Base-by-base conservation (phyloP, 2,888 invertebrate species). In the Drosophila dives region DNA sequence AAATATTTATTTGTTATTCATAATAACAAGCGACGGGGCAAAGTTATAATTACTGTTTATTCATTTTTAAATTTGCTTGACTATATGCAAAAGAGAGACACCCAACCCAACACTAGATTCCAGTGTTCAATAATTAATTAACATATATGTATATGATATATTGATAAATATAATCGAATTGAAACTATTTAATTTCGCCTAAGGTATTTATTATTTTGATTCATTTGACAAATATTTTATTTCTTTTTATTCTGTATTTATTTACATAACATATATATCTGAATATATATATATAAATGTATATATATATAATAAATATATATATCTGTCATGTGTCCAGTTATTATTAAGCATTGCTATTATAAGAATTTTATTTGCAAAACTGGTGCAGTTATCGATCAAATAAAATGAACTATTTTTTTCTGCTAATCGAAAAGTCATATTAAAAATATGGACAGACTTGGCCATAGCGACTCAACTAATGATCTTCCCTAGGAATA, bases 1-100 rank as follows among this genome's bases (percentile, higher is more conserved):
- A 55, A 68, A 49, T 67, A 67, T 40, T n/a, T 62, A 17, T 48
- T 33, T 58, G 51, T 69, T 51, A 53, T 69, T 17, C 70, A 69
- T 69, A 58, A 67, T 32, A 42, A 29, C 32, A 32, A 67, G 29
- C 51, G 33, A 66, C 3, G 67, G 34, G 26, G 12, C 4, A 42
- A 32, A 34, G 34, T 33, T 38, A 33, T 45, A 33, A 26, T 51
- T 26, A 29, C 48, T 53, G 53, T 53, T 53, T 29, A 69, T 69
- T 59, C 42, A 69, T 40, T 69, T 29, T 70, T 11, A 11, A 45
- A 45, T 70, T 58, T 59, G 71, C 15, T 69, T 7, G 36, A 67
- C n/a, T 42, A 32, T 68, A n/a, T 23, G 29, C 42, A 32, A n/a
- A 29, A 49, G 5, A 50, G 15, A 26, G 59, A n/a, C 29, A 29